phyloP scores from a whole-genome alignment of 2,888 invertebrate genomes.

The Cancer borealis region DNA sequence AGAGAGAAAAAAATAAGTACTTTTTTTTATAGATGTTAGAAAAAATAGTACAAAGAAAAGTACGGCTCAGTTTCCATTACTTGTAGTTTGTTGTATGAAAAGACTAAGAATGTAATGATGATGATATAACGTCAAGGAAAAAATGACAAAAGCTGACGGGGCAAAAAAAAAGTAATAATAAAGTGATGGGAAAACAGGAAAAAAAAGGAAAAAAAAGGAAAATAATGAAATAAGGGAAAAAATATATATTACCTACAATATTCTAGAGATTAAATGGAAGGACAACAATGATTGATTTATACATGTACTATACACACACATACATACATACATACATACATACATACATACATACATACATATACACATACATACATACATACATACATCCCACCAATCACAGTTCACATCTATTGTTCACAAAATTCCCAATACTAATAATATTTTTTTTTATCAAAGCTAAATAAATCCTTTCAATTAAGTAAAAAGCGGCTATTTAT shows the following conservation, averaged over 20 bases:
- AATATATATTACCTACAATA: neutral
- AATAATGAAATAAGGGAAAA: neutral
- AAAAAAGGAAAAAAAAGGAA: neutral
- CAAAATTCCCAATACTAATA: neutral
- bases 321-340: neutral
- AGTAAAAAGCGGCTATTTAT: neutral
- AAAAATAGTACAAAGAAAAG: too few relatives aligned
- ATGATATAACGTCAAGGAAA: neutral
- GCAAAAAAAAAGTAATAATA: neutral
- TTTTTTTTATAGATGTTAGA: too few relatives aligned
- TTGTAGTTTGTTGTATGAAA: neutral
- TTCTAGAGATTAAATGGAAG: neutral
- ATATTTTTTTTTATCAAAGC: neutral
- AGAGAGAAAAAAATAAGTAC: neutral
- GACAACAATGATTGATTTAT: neutral
- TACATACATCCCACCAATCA: neutral
- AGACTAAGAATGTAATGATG: neutral
- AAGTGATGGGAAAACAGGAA: neutral
- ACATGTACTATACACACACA: neutral
- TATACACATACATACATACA: too few relatives aligned
- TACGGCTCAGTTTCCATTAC: neutral
- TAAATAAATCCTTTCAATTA: constrained; percentile 9
- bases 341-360: too few relatives aligned
- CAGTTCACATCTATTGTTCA: neutral
- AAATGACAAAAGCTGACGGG: neutral